phyloP scores from a whole-genome alignment of 2,888 invertebrate genomes.

The Hedya salicella region DNA sequence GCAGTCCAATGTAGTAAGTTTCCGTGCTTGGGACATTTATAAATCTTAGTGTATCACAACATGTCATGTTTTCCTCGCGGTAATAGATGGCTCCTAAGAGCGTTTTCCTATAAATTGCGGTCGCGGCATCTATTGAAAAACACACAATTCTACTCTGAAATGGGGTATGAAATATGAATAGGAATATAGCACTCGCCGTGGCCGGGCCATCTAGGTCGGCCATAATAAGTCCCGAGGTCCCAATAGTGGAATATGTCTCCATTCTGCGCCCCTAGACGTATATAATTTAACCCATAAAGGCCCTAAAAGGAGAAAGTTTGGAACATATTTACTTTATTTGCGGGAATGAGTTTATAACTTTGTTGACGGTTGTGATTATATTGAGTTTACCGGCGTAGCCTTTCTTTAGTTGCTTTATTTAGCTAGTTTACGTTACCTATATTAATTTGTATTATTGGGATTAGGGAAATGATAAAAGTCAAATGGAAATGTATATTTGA shows the following conservation, averaged over 20 bases:
- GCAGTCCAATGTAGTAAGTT: not conserved
- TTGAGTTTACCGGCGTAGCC: constrained; percentile 47
- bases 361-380: constrained; percentile 54
- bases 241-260: constrained; percentile 79
- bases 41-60: constrained; percentile 29
- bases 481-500: no score
- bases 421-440: not conserved
- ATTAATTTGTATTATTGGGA: not conserved
- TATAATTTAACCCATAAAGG: constrained; percentile 81
- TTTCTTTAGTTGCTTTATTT: not conserved
- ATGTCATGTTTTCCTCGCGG: constrained; percentile 60
- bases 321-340: constrained; percentile 74
- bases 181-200: constrained; percentile 57
- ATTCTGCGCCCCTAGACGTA: constrained; percentile 76
- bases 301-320: constrained; percentile 75
- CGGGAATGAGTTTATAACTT: constrained; percentile 64
- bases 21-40: constrained; percentile 10
- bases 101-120: constrained; percentile 46
- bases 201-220: constrained; percentile 63
- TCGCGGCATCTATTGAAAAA: constrained; percentile 61
- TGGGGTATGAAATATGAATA: constrained; percentile 76
- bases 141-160: constrained; percentile 63
- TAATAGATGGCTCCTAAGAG: constrained; percentile 64
- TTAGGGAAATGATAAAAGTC: no score
- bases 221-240: constrained; percentile 73